Conservation (phyloP, 1,140 invertebrate genomes). For the Teleopsis dalmanni region DNA sequence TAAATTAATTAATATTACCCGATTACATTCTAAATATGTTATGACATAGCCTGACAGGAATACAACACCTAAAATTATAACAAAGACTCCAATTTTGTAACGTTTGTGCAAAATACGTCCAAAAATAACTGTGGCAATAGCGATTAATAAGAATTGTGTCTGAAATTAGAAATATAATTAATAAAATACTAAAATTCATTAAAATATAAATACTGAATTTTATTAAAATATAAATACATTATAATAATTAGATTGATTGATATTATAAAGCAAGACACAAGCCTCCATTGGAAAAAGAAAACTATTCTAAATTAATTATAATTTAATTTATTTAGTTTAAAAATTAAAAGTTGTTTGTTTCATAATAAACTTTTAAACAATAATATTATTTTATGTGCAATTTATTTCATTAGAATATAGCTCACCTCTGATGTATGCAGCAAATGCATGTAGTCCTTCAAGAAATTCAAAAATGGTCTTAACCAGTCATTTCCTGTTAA, state of each 20-base stretch:
- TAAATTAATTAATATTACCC: constrained; percentile 15
- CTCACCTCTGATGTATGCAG: constrained; percentile 26
- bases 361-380: background rate
- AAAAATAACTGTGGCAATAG: constrained; percentile 7
- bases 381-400: too few relatives aligned
- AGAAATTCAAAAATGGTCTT: constrained; percentile 22
- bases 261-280: too few relatives aligned
- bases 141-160: constrained; percentile 25
- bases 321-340: background rate
- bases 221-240: too few relatives aligned
- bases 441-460: constrained; percentile 20
- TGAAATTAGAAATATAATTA: constrained; percentile 10
- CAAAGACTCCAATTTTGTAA: constrained; percentile 14
- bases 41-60: constrained; percentile 28
- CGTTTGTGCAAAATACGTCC: constrained; percentile 22
- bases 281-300: too few relatives aligned
- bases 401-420: background rate
- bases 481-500: constrained; percentile 7
- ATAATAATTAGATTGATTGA: too few relatives aligned
- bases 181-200: too few relatives aligned
- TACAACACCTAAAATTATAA: constrained; percentile 17
- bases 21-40: constrained; percentile 37
- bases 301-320: background rate
- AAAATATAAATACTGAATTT: too few relatives aligned
- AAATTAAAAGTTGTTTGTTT: background rate